A percentile compares a stretch with the other conserved stretches of the same genome.
phyloP scores from a whole-genome alignment of 2,797 vertebrate genomes.

The Pogoniulus pusillus region DNA sequence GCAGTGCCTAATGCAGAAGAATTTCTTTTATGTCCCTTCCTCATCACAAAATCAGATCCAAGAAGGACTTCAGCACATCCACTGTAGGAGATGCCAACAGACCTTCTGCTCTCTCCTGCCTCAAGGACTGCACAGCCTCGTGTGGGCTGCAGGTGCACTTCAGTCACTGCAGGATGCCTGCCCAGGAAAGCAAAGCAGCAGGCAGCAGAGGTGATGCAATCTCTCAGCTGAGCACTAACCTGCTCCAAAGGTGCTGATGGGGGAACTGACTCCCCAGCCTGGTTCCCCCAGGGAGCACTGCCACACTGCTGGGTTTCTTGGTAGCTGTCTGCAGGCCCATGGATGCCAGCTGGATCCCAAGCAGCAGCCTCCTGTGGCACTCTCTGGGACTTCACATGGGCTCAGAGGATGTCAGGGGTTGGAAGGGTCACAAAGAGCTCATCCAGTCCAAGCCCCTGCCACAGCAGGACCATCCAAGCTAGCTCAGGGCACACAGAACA shows the following conservation, averaged over 20 bases:
- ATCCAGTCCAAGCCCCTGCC: too few relatives aligned
- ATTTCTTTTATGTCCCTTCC: not conserved
- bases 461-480: too few relatives aligned
- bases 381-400: not conserved
- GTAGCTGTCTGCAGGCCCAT: not conserved
- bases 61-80: not conserved
- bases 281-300: not conserved
- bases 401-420: too few relatives aligned
- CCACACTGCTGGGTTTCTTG: not conserved
- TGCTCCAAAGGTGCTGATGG: rapidly evolving
- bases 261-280: not conserved
- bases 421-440: too few relatives aligned
- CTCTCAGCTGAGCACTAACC: not conserved
- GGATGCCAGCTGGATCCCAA: not conserved
- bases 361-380: not conserved
- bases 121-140: not conserved
- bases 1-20: not conserved
- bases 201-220: not conserved
- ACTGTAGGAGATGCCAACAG: rapidly evolving
- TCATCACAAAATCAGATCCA: not conserved
- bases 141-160: not conserved
- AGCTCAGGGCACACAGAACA: too few relatives aligned
- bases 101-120: not conserved
- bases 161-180: not conserved
- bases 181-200: not conserved